Evolutionary conservation across 2,888 invertebrate species (phyloP).

Genomic region (Melanophora roralis): DNA sequence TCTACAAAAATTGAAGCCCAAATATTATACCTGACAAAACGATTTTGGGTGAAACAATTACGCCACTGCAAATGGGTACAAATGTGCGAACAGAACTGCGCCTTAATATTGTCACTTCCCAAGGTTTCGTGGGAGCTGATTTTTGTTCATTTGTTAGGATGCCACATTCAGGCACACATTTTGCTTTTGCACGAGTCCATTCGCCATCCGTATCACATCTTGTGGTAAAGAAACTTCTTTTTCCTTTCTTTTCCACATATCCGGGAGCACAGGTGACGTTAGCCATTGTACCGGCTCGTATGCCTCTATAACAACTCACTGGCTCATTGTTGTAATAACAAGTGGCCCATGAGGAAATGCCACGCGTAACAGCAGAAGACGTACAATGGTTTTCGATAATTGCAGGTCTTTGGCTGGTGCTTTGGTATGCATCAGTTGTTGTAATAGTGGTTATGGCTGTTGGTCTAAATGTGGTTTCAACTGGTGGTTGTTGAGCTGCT

Average conservation of each 20-base stretch:
- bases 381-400: slow-evolving; percentile 31
- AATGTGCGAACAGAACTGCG: slow-evolving; percentile 25
- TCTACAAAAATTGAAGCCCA: too few species aligned
- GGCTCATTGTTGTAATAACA: slow-evolving; percentile 42
- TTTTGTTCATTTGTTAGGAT: slow-evolving; percentile 13
- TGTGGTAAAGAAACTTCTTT: neutral
- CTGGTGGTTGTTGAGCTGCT: neutral
- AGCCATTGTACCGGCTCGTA: slow-evolving; percentile 39
- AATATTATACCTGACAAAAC: slow-evolving; percentile 67
- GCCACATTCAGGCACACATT: slow-evolving; percentile 69
- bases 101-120: slow-evolving; percentile 69
- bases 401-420: neutral
- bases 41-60: slow-evolving; percentile 67
- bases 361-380: slow-evolving; percentile 8
- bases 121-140: slow-evolving; percentile 65
- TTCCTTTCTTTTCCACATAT: slow-evolving; percentile 20
- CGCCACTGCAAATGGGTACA: slow-evolving; percentile 66
- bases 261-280: slow-evolving; percentile 62
- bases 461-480: neutral
- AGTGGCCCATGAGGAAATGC: slow-evolving; percentile 42
- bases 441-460: neutral
- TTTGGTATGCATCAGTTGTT: neutral
- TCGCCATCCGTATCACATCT: slow-evolving; percentile 65
- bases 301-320: slow-evolving; percentile 21
- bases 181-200: slow-evolving; percentile 67